A percentile compares a stretch with the other conserved stretches of the same genome.
phyloP scores from a whole-genome alignment of 2,797 vertebrate genomes.

The Accipiter minullus region DNA sequence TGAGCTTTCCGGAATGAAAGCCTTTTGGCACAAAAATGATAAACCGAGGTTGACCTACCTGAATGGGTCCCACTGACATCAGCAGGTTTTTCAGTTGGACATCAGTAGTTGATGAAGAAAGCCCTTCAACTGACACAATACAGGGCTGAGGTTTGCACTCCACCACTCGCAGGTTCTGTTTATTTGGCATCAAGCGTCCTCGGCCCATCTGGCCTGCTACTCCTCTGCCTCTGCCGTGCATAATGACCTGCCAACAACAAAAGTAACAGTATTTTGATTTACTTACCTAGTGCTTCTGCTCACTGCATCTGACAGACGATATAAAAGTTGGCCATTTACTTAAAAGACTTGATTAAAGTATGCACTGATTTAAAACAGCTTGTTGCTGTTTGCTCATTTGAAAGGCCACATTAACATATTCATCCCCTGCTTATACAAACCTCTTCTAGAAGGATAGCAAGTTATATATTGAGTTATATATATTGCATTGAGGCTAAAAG shows the following conservation, averaged over 20 bases:
- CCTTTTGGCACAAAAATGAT: conserved; percentile 60
- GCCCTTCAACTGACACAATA: conserved; percentile 93
- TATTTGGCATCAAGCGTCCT: conserved; percentile 82
- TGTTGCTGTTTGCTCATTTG: not conserved
- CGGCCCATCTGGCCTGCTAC: conserved; percentile 81
- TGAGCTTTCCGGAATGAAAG: conserved; percentile 38
- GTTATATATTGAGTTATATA: not conserved
- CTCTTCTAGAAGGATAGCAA: not conserved
- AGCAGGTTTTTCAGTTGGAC: conserved; percentile 92
- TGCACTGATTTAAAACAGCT: not conserved
- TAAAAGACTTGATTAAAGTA: conserved; percentile 9
- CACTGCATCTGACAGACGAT: not conserved
- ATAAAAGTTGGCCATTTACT: not conserved
- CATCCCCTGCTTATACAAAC: not conserved
- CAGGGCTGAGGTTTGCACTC: conserved; percentile 84
- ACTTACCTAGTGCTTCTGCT: conserved; percentile 34
- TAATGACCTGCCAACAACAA: conserved; percentile 85
- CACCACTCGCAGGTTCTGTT: conserved; percentile 82
- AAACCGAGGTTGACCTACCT: conserved; percentile 79
- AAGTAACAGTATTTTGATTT: conserved; percentile 48
- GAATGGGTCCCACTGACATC: conserved; percentile 94
- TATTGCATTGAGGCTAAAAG: not conserved
- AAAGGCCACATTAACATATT: not conserved
- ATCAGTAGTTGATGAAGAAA: conserved; percentile 94
- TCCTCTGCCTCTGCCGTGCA: conserved; percentile 87